Conservation (phyloP, 2,113 vertebrate genomes). For the Rattus rattus region DNA sequence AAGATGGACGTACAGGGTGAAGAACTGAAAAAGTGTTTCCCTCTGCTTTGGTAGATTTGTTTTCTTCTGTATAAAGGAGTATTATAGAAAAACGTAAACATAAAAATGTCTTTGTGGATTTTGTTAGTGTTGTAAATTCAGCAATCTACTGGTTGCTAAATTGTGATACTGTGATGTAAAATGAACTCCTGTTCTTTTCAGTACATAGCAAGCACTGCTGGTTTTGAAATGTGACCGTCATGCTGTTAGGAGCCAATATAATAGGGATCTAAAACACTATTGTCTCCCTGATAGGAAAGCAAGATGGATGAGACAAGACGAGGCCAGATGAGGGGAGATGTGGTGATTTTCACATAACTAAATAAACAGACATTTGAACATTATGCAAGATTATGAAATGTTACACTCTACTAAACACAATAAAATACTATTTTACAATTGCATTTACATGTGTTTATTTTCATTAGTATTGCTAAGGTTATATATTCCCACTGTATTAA, state of each 20-base stretch:
- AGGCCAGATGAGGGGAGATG: not conserved
- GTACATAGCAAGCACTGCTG: constrained; percentile 53
- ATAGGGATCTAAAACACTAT: constrained; percentile 71
- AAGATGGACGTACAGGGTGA: constrained; percentile 68
- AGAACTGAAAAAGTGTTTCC: constrained; percentile 50
- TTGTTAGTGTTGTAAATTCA: constrained; percentile 60
- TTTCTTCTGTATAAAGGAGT: constrained; percentile 66
- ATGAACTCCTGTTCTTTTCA: constrained; percentile 62
- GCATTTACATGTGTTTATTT: constrained; percentile 71
- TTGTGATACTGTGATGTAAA: constrained; percentile 74
- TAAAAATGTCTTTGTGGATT: constrained; percentile 36
- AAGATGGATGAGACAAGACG: not conserved
- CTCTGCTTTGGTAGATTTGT: constrained; percentile 57
- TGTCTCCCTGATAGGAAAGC: constrained; percentile 77
- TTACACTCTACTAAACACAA: constrained; percentile 79
- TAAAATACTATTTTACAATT: constrained; percentile 74
- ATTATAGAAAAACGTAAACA: constrained; percentile 71
- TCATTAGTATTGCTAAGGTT: constrained; percentile 43
- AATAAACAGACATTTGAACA: constrained; percentile 80
- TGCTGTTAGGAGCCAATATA: constrained; percentile 33
- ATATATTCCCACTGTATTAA: not conserved
- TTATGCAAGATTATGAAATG: constrained; percentile 88
- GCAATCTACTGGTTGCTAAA: constrained; percentile 53
- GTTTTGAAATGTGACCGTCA: constrained; percentile 61
- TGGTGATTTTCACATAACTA: constrained; percentile 75